A percentile compares a stretch with the other conserved stretches of the same genome.
phyloP scores from a whole-genome alignment of 2,888 invertebrate genomes.

The Troilus luridus region DNA sequence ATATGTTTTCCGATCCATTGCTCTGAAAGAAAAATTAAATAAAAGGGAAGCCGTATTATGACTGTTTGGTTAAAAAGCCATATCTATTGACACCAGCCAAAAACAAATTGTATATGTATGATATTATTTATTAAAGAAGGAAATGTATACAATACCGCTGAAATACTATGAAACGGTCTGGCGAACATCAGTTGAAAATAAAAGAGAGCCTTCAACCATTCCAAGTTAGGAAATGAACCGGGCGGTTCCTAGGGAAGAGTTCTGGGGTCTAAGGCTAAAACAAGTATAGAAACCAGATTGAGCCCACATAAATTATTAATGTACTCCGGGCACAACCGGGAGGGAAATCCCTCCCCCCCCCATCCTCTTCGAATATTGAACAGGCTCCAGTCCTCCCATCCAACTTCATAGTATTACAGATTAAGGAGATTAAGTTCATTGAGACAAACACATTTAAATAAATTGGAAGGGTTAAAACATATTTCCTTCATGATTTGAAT shows the following conservation, averaged over 20 bases:
- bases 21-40: too few relatives aligned
- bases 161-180: not conserved
- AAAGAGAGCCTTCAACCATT: not conserved
- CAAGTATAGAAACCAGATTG: constrained; percentile 21
- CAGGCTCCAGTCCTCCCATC: not conserved
- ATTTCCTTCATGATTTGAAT: too few relatives aligned
- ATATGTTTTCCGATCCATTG: too few relatives aligned
- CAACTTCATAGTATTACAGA: not conserved
- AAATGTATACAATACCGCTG: not conserved
- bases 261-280: not conserved
- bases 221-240: not conserved
- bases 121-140: not conserved
- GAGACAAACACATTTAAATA: constrained; percentile 9
- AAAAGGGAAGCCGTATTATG: too few relatives aligned
- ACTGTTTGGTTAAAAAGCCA: too few relatives aligned
- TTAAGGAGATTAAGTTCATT: not conserved
- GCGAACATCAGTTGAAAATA: not conserved
- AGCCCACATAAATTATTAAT: constrained; percentile 41
- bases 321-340: not conserved
- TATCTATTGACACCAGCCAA: too few relatives aligned
- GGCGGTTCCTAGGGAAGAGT: not conserved
- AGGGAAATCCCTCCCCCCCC: constrained; percentile 6
- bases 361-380: constrained; percentile 28
- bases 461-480: not conserved
- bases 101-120: not conserved